Base-by-base conservation (phyloP, 2,888 invertebrate species). In the Barypeithes pellucidus region DNA sequence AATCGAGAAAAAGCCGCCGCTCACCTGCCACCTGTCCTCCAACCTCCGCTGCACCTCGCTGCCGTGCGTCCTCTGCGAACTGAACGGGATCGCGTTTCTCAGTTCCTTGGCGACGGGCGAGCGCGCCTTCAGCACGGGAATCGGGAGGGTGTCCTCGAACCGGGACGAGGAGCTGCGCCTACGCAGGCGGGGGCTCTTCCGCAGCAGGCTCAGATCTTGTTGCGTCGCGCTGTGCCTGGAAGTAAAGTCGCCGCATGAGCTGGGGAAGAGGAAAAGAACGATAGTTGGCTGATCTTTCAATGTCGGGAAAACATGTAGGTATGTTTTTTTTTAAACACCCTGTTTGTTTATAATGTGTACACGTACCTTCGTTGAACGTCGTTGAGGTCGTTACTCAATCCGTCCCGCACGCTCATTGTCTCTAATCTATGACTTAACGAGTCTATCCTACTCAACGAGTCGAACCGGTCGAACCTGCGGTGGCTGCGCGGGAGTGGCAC, bases 51-150 rank as follows among this genome's bases (percentile, higher is more conserved):
- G 78, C 65, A 83, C 82, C 72, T 85, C 84, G 14, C 45, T 52
- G 16, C 52, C 33, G 43, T 79, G 78, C 63, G 82, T 50, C 22
- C 50, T 29, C 52, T 80, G 80, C 65, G 82, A 81, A 61, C 85
- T 84, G 76, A 85, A 84, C 50, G 86, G 86, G 50, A 85, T 76
- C 50, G 86, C 83, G 79, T 86, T 82, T 71, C 84, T 84, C 71
- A 86, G 79, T 79, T 86, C 86, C 78, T 84, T 84, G 75, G 86
- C 86, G 67, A 86, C 85, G 29, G 86, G 86, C 65, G 86, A 85
- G 75, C 84, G 85, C 67, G 85, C 91, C 75, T 90, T 88, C 71
- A 92, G 82, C 20, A 92, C 86, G 0, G 92, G 92, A 81, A 91
- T 90, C 0, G 91, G 90, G 39, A 91, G 83, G 45, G 87, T 84